phyloP scores from a whole-genome alignment of 2,888 invertebrate species.

The Rugalucina vietnamica region DNA sequence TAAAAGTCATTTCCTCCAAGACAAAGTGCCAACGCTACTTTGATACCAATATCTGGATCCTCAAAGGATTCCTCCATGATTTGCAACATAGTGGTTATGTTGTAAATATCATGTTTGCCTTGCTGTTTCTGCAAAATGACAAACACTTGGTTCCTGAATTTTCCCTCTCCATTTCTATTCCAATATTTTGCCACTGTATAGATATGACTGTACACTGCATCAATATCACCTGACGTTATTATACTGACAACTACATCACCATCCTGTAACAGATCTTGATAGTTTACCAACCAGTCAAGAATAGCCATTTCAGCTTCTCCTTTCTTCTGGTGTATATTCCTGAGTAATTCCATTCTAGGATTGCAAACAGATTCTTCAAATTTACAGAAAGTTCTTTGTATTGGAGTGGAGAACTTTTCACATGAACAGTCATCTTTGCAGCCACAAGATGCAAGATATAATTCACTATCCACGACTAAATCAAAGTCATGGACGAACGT shows the following conservation, averaged over 20 bases:
- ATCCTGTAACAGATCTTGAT: neutral
- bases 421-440: slow-evolving; percentile 1
- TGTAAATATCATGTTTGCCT: slow-evolving; percentile 25
- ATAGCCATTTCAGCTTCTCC: slow-evolving; percentile 12
- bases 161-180: slow-evolving; percentile 3
- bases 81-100: slow-evolving; percentile 19
- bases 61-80: slow-evolving; percentile 8
- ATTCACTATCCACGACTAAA: slow-evolving; percentile 1
- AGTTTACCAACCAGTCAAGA: neutral
- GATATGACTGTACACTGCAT: slow-evolving; percentile 27
- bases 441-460: neutral
- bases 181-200: slow-evolving; percentile 1
- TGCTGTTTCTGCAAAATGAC: slow-evolving; percentile 12
- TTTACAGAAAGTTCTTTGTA: neutral
- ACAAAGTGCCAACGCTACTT: slow-evolving; percentile 28
- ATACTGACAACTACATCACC: slow-evolving; percentile 7
- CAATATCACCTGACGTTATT: slow-evolving; percentile 37
- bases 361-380: neutral
- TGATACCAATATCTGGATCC: slow-evolving; percentile 19
- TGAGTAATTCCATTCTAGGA: neutral
- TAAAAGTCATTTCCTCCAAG: slow-evolving; percentile 43
- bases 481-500: neutral
- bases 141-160: slow-evolving; percentile 16
- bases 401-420: slow-evolving; percentile 7
- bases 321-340: slow-evolving; percentile 12